Percentiles rank a stretch among this genome's conserved stretches.
Evolutionary conservation across 92 coral and sea anemone genomes (phyloP).

Genomic region (Siderastrea siderea): DNA sequence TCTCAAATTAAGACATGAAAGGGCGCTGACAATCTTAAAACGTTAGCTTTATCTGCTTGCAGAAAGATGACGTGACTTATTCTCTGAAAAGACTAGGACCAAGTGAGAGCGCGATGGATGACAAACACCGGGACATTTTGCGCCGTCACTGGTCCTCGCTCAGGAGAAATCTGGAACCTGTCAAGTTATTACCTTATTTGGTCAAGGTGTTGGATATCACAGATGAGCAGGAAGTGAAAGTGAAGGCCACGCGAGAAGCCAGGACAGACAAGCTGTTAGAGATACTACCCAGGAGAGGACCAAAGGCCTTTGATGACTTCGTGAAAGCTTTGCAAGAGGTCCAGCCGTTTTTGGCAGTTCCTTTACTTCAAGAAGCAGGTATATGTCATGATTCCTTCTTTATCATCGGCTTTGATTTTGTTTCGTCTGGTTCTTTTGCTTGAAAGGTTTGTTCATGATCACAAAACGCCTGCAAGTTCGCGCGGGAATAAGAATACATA

Average conservation of each 20-base stretch:
- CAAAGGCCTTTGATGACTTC: slow-evolving; percentile 74
- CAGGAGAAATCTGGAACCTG: slow-evolving; percentile 86
- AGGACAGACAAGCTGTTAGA: slow-evolving; percentile 76
- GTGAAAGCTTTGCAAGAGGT: slow-evolving; percentile 71
- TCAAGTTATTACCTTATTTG: slow-evolving; percentile 75
- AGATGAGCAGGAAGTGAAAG: slow-evolving; percentile 80
- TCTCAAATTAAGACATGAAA: too few species aligned
- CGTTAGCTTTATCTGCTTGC: not conserved
- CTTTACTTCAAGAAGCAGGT: slow-evolving; percentile 75
- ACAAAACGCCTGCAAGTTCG: too few species aligned
- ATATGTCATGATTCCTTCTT: not conserved
- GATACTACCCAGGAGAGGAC: slow-evolving; percentile 88
- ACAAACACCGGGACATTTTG: slow-evolving; percentile 72
- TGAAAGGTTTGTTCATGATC: too few species aligned
- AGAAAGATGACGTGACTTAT: not conserved
- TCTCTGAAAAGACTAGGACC: not conserved
- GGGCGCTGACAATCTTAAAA: too few species aligned
- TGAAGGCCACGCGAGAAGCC: slow-evolving; percentile 76
- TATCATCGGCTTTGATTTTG: too few species aligned
- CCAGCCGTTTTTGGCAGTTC: slow-evolving; percentile 73
- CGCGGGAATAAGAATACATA: too few species aligned
- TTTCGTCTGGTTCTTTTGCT: too few species aligned
- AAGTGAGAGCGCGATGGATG: slow-evolving; percentile 54
- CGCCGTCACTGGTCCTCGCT: slow-evolving; percentile 67
- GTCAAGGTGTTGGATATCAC: slow-evolving; percentile 70